phyloP scores from a whole-genome alignment of 2,888 invertebrate genomes.

The Drosophila paranaensis region DNA sequence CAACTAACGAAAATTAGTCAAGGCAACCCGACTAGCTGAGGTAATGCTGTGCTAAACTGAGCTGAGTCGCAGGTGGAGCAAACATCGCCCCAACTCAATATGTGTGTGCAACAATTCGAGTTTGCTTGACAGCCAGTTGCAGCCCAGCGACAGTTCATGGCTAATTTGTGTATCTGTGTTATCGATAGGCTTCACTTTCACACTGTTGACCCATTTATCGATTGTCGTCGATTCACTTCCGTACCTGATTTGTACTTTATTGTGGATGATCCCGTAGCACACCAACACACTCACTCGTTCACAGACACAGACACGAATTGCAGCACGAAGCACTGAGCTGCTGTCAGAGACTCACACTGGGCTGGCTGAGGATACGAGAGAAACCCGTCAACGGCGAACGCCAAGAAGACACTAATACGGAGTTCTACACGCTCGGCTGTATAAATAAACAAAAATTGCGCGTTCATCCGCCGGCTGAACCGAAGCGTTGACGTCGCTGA shows the following conservation, averaged over 20 bases:
- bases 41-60: conserved; percentile 27
- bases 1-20: conserved; percentile 65
- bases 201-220: conserved; percentile 17
- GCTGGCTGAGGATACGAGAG: conserved; percentile 40
- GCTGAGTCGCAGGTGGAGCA: conserved; percentile 20
- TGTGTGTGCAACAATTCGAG: conserved; percentile 18
- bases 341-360: conserved; percentile 42
- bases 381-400: conserved; percentile 71
- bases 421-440: conserved; percentile 77
- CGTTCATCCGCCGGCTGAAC: conserved; percentile 57
- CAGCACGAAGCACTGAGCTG: conserved; percentile 41
- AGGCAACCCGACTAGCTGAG: conserved; percentile 45
- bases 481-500: conserved; percentile 42
- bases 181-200: conserved; percentile 37
- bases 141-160: background rate
- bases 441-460: conserved; percentile 80
- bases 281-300: conserved; percentile 12
- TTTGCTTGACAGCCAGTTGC: conserved; percentile 20
- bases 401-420: conserved; percentile 82
- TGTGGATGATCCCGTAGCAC: conserved; percentile 28
- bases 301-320: conserved; percentile 25
- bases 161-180: conserved; percentile 9
- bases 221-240: conserved; percentile 59
- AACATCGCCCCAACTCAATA: conserved; percentile 33
- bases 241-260: conserved; percentile 62